Evolutionary conservation across 2,113 vertebrate genomes (phyloP), one percentile per base, ranked within the genome.

Genomic region (Suricata suricatta): DNA sequence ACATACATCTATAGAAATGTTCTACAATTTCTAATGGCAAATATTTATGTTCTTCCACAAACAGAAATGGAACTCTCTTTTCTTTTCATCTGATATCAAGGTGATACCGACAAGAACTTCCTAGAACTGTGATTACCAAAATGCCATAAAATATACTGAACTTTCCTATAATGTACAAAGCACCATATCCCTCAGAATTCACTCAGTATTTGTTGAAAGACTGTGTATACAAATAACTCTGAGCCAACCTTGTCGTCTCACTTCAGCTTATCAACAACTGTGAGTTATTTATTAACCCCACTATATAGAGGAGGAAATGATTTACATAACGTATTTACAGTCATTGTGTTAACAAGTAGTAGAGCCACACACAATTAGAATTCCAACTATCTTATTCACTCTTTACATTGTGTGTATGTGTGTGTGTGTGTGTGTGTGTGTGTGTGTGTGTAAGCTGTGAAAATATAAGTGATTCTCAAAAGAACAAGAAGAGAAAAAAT

Each of bases 281-380:
- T 87, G 74, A 94, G 31, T 93, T 95, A 93, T 86, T 90, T 82
- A 92, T 79, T 93, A 97, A 94, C 12, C 29, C 13, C 11, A 85
- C 38, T 33, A 29, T 35, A 4, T 71, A 79, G 35, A 97, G 7
- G 50, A 88, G 16, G n/a, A 95, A 80, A 95, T 3, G 6, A 60
- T 87, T 93, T 87, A 92, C 88, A 25, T 89, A 87, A 95, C 27
- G 64, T 91, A 91, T 74, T 76, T 63, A 89, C 41, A 23, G 35
- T 80, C 38, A 81, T 10, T 71, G 66, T 87, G 82, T 84, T 93
- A 97, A 96, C 81, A 93, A 93, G 93, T 54, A 21, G 12, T 79
- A 76, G 29, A 93, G 47, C 38, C 77, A 95, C 38, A 90, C 77
- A 95, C n/a, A 90, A 84, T 87, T 50, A 95, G n/a, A 95, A 96